These are phyloP conservation scores for Uria lomvia DNA, from an alignment of 2,113 vertebrate species.

Conservation along the genomic window DNA sequence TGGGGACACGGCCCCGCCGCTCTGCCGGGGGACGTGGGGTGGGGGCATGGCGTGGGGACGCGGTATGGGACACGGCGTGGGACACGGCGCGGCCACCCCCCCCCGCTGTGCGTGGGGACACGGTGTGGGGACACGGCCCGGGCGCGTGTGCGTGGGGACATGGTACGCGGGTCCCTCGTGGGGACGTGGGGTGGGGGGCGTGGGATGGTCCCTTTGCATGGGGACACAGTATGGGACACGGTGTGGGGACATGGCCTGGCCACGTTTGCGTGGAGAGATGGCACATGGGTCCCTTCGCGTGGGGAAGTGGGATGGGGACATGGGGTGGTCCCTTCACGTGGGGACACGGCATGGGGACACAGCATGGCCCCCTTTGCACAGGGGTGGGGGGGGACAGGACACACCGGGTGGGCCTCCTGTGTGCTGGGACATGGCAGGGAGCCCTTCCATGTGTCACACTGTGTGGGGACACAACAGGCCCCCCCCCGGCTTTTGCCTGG, in stretches of 20 bases:
- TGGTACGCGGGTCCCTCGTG: neutral
- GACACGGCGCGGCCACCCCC: too few relatives aligned
- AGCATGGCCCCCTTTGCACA: neutral
- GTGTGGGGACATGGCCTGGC: neutral
- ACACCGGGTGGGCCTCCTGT: neutral
- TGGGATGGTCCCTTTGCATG: too few relatives aligned
- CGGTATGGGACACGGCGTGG: too few relatives aligned
- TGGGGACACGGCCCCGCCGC: too few relatives aligned
- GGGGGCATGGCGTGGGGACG: too few relatives aligned
- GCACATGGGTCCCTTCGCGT: neutral
- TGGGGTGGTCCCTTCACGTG: neutral
- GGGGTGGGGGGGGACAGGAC: rapidly evolving
- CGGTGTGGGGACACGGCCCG: too few relatives aligned
- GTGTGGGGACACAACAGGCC: rapidly evolving
- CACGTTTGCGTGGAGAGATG: too few relatives aligned
- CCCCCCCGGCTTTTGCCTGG: neutral
- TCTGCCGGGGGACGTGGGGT: too few relatives aligned
- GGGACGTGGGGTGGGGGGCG: too few relatives aligned
- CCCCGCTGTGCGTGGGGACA: too few relatives aligned
- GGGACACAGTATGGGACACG: neutral
- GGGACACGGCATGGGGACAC: neutral
- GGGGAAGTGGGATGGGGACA: neutral
- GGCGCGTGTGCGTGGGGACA: neutral
- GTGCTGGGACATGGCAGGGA: neutral
- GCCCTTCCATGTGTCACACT: neutral